These are phyloP conservation scores for Silurus glanis DNA, from an alignment of 2,113 vertebrate species.

Conservation along the genomic window DNA sequence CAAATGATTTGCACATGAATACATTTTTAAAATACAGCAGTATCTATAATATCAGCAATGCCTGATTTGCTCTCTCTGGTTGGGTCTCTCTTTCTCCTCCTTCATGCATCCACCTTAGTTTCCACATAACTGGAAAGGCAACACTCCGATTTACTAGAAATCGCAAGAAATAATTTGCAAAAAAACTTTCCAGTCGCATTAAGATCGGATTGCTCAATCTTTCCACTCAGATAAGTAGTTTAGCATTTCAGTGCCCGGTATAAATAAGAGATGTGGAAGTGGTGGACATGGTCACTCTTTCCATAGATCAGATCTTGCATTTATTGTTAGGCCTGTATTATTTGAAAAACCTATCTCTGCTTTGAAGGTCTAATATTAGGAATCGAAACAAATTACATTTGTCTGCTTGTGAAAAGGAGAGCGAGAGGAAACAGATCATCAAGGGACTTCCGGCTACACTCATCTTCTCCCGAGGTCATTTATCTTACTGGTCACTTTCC, in stretches of 20 bases:
- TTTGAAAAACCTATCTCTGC: conserved; percentile 7
- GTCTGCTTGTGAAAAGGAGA: neutral
- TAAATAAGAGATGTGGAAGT: neutral
- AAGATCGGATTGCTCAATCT: conserved; percentile 24
- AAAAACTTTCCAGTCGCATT: neutral
- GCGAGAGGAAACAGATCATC: conserved; percentile 19
- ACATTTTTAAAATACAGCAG: neutral
- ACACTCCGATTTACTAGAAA: conserved; percentile 14
- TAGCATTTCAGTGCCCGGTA: conserved; percentile 22
- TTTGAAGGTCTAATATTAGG: conserved; percentile 16
- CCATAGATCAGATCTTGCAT: conserved; percentile 12
- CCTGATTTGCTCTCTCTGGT: neutral
- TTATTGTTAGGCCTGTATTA: conserved; percentile 1
- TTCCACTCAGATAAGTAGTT: conserved; percentile 24
- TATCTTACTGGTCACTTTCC: conserved; percentile 31
- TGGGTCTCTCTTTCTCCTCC: neutral
- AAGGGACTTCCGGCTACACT: conserved; percentile 27
- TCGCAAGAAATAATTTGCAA: conserved; percentile 11
- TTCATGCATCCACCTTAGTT: neutral
- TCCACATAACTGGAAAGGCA: conserved; percentile 6
- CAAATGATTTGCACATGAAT: neutral
- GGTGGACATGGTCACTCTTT: conserved; percentile 5
- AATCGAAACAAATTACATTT: conserved; percentile 29
- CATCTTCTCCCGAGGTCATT: conserved; percentile 32
- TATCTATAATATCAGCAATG: neutral